Conservation (phyloP, 2,797 vertebrate genomes). For the Melanotaenia trifasciata region DNA sequence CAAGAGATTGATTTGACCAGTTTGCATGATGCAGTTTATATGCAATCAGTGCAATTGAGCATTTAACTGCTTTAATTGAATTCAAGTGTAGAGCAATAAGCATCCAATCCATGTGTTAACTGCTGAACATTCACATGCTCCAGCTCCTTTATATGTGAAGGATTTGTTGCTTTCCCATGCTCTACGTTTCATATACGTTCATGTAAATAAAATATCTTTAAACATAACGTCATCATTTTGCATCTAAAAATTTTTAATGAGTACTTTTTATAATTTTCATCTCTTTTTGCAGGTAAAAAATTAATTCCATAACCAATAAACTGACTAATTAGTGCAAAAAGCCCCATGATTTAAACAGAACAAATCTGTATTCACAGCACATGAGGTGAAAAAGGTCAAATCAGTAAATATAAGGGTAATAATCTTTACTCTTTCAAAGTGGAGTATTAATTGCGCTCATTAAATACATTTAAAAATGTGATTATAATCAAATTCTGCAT, state of each 20-base stretch:
- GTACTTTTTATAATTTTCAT: background rate
- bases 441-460: background rate
- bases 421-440: background rate
- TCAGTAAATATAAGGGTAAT: background rate
- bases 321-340: background rate
- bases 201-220: background rate
- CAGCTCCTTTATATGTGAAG: background rate
- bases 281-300: background rate
- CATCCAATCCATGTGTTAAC: background rate
- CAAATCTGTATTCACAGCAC: background rate
- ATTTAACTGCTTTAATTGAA: background rate
- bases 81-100: background rate
- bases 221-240: background rate
- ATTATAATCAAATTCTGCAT: background rate
- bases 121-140: background rate
- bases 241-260: background rate
- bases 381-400: background rate
- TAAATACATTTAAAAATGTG: background rate
- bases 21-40: background rate
- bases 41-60: slow-evolving; percentile 3
- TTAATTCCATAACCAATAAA: background rate
- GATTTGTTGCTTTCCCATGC: background rate
- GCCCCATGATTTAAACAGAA: background rate
- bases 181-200: background rate
- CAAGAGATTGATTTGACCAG: background rate